Evolutionary conservation across 2,888 invertebrate species (phyloP), one percentile per base, ranked within the genome.

Genomic region (Sesia apiformis): DNA sequence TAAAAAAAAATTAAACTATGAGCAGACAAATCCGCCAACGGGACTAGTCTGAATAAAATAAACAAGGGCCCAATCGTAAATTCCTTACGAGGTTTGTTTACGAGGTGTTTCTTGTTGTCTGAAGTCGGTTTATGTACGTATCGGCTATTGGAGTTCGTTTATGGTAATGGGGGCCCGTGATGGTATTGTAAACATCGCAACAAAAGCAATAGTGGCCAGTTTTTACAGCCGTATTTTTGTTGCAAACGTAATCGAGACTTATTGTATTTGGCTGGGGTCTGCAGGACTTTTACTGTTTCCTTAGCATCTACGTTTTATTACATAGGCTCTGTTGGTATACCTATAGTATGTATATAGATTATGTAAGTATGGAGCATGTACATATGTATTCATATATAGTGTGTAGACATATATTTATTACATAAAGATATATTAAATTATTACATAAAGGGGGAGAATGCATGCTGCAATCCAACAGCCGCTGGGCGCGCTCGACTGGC

Each of bases 31-130:
- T 7, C 3, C 50, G 51, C 50, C 39, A 54, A 38, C 40, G 49
- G 38, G 42, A 23, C 23, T 23, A 49, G 38, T 39, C 52, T 43
- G 60, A 56, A 57, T 62, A 64, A 66, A 68, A 67, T 66, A 74
- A 75, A 70, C 73, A 70, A 68, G 66, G 66, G 67, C 59, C 58
- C 56, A 65, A 52, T 62, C 70, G 69, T 78, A 73, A 75, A 78
- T 74, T 70, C 49, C 40, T 55, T 61, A 67, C 63, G 61, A 63
- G 63, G 59, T 60, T 62, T 63, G 65, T 72, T 71, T 66, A 67
- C 64, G 64, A 68, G 60, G 55, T 57, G 57, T 56, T 53, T 54
- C 60, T 61, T 57, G 60, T 63, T 62, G 58, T 60, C 60, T 60
- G 52, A 56, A 53, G 54, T 53, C 55, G 53, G 56, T 62, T 64